phyloP scores from a whole-genome alignment of 2,113 vertebrate species.

The Pipra filicauda region DNA sequence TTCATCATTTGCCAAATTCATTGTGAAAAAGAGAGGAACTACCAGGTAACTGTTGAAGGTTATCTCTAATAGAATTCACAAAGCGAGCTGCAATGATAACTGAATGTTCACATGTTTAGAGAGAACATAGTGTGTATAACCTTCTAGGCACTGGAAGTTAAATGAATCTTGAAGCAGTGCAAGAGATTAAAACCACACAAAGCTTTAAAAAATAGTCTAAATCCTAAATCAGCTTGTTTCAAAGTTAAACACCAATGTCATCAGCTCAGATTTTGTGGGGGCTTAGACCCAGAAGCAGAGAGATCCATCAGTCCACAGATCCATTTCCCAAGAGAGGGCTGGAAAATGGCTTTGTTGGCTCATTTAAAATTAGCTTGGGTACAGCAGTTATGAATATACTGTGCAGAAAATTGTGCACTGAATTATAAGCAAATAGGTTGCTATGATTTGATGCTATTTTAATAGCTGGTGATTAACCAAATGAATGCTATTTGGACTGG shows the following conservation, averaged over 20 bases:
- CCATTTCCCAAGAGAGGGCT: constrained; percentile 60
- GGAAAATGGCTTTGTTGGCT: constrained; percentile 63
- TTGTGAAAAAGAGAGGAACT: constrained; percentile 72
- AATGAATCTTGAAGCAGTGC: constrained; percentile 67
- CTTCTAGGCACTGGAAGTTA: constrained; percentile 69
- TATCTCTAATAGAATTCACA: constrained; percentile 71
- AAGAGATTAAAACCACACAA: not conserved
- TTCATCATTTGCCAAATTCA: constrained; percentile 76
- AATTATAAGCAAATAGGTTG: constrained; percentile 66
- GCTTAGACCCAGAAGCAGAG: constrained; percentile 59
- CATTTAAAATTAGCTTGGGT: constrained; percentile 76
- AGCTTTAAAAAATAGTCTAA: constrained; percentile 23
- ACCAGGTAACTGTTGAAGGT: constrained; percentile 67
- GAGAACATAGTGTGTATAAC: constrained; percentile 71
- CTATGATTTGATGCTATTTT: constrained; percentile 66
- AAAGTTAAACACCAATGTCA: constrained; percentile 30
- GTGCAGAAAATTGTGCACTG: constrained; percentile 69
- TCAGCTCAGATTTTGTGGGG: constrained; percentile 55
- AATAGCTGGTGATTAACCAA: constrained; percentile 64
- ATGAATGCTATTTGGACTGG: constrained; percentile 49
- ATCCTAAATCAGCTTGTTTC: constrained; percentile 56
- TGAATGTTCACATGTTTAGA: constrained; percentile 39
- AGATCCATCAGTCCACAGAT: constrained; percentile 66
- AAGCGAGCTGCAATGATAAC: constrained; percentile 67
- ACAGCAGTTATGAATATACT: constrained; percentile 74